Conservation (phyloP, 2,113 vertebrate species). For the Phasianus colchicus region DNA sequence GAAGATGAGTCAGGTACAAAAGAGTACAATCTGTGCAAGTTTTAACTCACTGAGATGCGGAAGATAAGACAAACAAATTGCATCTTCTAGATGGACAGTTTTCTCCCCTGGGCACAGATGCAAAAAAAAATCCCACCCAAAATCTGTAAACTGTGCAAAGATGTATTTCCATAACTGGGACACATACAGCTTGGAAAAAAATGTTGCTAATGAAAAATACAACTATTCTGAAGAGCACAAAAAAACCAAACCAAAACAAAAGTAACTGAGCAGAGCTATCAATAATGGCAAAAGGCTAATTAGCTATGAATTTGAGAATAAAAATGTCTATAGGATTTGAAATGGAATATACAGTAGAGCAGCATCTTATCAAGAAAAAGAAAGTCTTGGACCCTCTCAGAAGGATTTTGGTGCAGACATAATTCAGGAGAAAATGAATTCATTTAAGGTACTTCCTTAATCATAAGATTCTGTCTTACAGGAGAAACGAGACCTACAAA, state of each 20-base stretch:
- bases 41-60: background rate
- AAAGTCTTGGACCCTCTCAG: background rate
- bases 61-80: background rate
- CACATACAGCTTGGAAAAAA: background rate
- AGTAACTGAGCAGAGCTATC: background rate
- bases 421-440: constrained; percentile 58
- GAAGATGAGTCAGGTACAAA: background rate
- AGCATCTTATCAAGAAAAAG: background rate
- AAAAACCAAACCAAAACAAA: background rate
- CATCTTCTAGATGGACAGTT: background rate
- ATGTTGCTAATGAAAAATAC: background rate
- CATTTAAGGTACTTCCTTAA: constrained; percentile 56
- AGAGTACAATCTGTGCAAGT: background rate
- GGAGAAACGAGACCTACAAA: constrained; percentile 52
- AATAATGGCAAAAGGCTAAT: background rate
- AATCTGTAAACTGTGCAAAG: background rate
- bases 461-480: constrained; percentile 56
- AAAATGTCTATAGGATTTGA: background rate
- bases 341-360: background rate
- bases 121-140: background rate
- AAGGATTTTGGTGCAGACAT: constrained; percentile 14
- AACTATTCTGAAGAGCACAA: background rate
- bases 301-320: background rate
- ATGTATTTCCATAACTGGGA: background rate
- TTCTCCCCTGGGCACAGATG: background rate